Conservation (phyloP, 2,797 vertebrate species). For the Alectoris magna region DNA sequence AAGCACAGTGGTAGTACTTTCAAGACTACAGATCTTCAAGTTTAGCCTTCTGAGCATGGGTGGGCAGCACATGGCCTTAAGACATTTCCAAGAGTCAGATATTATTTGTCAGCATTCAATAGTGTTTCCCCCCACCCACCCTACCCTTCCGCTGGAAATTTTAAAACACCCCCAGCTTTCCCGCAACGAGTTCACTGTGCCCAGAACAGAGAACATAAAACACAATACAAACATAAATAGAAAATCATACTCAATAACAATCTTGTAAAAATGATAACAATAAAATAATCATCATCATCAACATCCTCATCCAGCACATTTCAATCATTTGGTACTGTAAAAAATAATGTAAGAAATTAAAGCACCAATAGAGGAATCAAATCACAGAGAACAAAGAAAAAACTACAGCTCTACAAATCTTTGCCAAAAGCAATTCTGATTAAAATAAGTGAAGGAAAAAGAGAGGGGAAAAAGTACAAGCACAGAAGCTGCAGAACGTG, state of each 20-base stretch:
- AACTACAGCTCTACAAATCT: background rate
- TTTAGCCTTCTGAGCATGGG: background rate
- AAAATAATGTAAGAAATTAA: slow-evolving; percentile 1
- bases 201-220: slow-evolving; percentile 33
- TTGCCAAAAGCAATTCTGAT: slow-evolving; percentile 34
- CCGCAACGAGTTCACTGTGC: slow-evolving; percentile 25
- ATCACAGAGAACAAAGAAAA: slow-evolving; percentile 31
- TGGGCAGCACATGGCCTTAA: background rate
- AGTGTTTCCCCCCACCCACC: slow-evolving; percentile 15
- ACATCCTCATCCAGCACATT: background rate
- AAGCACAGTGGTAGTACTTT: background rate
- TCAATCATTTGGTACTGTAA: background rate
- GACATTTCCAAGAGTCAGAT: slow-evolving; percentile 30
- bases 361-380: background rate
- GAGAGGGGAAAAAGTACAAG: accelerated
- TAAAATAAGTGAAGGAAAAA: background rate
- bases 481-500: slow-evolving; percentile 12
- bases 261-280: background rate
- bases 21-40: background rate
- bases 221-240: background rate
- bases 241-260: background rate
- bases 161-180: slow-evolving; percentile 58
- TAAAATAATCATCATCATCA: background rate
- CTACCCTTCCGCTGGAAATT: slow-evolving; percentile 45
- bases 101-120: background rate